Base-by-base conservation (phyloP, 2,113 vertebrate species). In the Dascyllus trimaculatus region DNA sequence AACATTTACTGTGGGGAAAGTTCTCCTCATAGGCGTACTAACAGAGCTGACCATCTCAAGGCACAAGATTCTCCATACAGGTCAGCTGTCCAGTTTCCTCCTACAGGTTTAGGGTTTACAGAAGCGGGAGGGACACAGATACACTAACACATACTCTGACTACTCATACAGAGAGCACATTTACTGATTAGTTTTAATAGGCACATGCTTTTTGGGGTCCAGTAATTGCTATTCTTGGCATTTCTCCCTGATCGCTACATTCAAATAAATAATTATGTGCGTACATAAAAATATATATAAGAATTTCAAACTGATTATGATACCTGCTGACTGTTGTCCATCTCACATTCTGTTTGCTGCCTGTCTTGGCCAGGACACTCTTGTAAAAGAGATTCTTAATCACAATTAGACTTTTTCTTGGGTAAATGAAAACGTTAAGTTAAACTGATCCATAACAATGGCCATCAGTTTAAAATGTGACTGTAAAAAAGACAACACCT, bases 71-170 rank as follows among this genome's bases (percentile, higher is more conserved):
- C 18, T 10, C 26, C 22, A 13, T 4, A 43, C 40, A 15, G 13
- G 13, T 35, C 32, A 35, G 32, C 32, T 35, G 32, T 35, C 40
- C 13, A 52, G 60, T 22, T 22, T 59, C 52, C 21, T 74, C 48
- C 49, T 54, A n/a, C 43, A 53, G 21, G 6, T 60, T 51, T 25
- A 11, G 54, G 45, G 49, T 66, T 59, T 26, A 53, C 38, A 82
- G 22, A 48, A 48, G 29, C 51, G 29, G 3, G 14, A 48, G n/a
- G 7, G 6, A 21, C 51, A 56, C 32, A 19, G 13, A 19, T 5
- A 64, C 52, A 49, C 15, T 51, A 2, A 48, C 40, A 57, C 9
- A 22, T 15, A 22, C 11, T 45, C 17, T 35, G 45, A 80, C 18
- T 1, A 56, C 17, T 13, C 11, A 21, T n/a, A 43, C 19, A 46